These are phyloP conservation scores for Euspilapteryx auroguttella DNA, from an alignment of 2,888 invertebrate genomes.

Conservation along the genomic window DNA sequence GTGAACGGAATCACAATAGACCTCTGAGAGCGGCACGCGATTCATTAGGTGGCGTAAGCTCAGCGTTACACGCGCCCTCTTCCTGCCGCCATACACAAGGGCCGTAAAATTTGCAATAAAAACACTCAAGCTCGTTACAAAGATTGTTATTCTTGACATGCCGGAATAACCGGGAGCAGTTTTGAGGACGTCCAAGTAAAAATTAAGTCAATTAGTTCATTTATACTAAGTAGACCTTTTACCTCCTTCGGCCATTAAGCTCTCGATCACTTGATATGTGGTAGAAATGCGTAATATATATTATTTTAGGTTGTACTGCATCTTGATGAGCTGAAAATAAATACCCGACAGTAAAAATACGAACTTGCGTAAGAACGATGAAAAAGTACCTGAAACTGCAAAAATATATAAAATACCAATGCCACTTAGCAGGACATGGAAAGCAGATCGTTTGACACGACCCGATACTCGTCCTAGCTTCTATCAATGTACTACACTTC, in stretches of 20 bases:
- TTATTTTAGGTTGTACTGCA: too few relatives aligned
- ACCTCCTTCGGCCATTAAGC: too few relatives aligned
- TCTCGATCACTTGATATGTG: too few relatives aligned
- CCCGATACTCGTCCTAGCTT: constrained; percentile 38
- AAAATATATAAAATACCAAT: too few relatives aligned
- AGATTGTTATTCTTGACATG: constrained; percentile 35
- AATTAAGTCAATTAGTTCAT: too few relatives aligned
- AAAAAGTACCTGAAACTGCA: too few relatives aligned
- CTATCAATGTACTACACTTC: constrained; percentile 35
- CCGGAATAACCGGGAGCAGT: constrained; percentile 22
- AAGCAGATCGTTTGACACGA: constrained; percentile 55
- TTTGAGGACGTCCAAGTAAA: constrained; percentile 46
- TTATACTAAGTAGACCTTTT: too few relatives aligned
- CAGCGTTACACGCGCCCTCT: constrained; percentile 41
- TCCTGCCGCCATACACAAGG: constrained; percentile 23
- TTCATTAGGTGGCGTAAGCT: constrained; percentile 53
- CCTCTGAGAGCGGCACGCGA: constrained; percentile 12
- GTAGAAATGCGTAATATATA: too few relatives aligned
- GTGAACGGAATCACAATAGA: constrained; percentile 35
- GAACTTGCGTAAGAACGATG: too few relatives aligned
- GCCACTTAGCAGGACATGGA: too few relatives aligned
- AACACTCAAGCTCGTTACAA: constrained; percentile 39
- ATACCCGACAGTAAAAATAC: too few relatives aligned
- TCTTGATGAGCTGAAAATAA: too few relatives aligned
- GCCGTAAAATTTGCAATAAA: constrained; percentile 39